Evolutionary conservation across 1,140 invertebrate genomes (phyloP), one percentile per base, ranked within the genome.

Genomic region (Hetaerina americana): DNA sequence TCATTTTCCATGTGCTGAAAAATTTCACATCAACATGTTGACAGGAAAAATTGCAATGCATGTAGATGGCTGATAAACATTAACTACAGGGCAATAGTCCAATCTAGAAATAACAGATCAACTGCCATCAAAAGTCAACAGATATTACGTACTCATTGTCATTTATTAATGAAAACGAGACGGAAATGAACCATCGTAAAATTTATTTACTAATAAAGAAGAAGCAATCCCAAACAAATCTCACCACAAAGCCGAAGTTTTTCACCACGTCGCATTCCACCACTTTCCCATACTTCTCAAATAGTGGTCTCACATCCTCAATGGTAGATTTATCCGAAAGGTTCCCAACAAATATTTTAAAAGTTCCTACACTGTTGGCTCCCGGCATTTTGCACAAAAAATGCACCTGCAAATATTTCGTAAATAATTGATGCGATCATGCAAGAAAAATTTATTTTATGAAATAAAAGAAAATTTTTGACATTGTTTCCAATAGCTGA

Each of bases 301-400:
- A 97, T 74, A 96, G 83, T 75, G 91, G 90, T 80, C 91, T 89
- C 72, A 97, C 87, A 80, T 96, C 93, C 72, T 87, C 87, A 79
- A 90, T 89, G 76, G 89, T 87, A 70, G 92, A 93, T 82, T 92
- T 92, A 82, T 96, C 93, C 82, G 92, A 90, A 75, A 97, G 86
- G 84, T 96, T 96, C 76, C 95, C 95, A 84, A 97, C 91, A 85
- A 96, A 97, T 77, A 97, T 92, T 87, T 97, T 97, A 85, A 93
- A 94, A 77, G 91, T 93, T 81, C 91, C 91, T 83, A 91, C 90
- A 76, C 85, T 87, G 80, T 85, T 87, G 80, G 87, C 87, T 85
- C 90, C 91, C 84, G 91, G 91, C 91, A 93, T 93, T 74, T 74
- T 75, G 40, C 15, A 18, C 15, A 57, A 12, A 57, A 57, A n/a